These are phyloP conservation scores for Cololabis saira DNA, from an alignment of 2,113 vertebrate genomes.

Conservation along the genomic window DNA sequence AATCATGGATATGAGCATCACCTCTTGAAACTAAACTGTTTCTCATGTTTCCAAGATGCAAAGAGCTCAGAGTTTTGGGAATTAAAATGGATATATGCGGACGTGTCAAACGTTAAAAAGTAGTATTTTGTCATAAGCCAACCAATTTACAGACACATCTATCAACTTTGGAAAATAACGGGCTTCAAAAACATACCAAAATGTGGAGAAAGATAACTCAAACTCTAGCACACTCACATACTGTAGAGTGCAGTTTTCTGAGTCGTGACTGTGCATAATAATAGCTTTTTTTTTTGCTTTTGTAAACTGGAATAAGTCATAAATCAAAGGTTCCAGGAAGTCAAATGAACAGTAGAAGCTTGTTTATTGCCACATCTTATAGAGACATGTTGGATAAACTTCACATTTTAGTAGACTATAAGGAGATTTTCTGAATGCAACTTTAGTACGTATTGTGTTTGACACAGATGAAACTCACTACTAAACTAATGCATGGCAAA, in stretches of 20 bases:
- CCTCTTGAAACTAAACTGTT: constrained; percentile 3
- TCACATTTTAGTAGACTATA: constrained; percentile 18
- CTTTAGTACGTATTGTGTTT: constrained; percentile 11
- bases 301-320: constrained; percentile 17
- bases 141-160: background rate
- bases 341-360: constrained; percentile 19
- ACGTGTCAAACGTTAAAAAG: background rate
- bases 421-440: constrained; percentile 27
- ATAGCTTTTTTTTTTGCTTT: constrained; percentile 19
- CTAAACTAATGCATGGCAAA: background rate
- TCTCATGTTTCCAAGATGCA: constrained; percentile 11
- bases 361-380: constrained; percentile 33
- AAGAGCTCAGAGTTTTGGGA: constrained; percentile 23
- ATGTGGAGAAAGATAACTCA: too few relatives aligned
- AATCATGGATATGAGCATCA: background rate
- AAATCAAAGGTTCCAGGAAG: constrained; percentile 35
- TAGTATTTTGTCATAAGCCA: background rate
- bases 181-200: too few relatives aligned
- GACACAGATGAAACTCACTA: background rate
- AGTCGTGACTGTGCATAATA: too few relatives aligned
- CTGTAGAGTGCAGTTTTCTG: too few relatives aligned
- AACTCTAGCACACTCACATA: too few relatives aligned
- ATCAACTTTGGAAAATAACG: too few relatives aligned
- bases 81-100: constrained; percentile 31
- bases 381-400: background rate